Evolutionary conservation across 2,113 vertebrate genomes (phyloP).

Genomic region (Pelvicachromis taeniatus): DNA sequence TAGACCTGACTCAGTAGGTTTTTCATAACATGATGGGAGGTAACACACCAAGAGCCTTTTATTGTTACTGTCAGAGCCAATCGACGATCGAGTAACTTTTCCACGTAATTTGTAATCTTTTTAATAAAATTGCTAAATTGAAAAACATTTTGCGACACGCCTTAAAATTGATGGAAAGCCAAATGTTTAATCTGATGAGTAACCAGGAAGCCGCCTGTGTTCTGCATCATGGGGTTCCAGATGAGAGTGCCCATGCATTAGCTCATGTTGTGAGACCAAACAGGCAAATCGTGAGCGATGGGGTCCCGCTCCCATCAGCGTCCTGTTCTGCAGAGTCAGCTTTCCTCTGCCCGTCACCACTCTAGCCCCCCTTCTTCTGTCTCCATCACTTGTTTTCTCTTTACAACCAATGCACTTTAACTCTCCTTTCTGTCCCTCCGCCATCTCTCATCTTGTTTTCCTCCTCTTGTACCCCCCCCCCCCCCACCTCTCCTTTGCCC

Average conservation of each 20-base stretch:
- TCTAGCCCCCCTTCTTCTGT: background rate
- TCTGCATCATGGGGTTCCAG: background rate
- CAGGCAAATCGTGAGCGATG: background rate
- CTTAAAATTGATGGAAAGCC: background rate
- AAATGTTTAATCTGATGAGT: background rate
- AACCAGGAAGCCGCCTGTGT: background rate
- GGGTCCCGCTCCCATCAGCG: conserved; percentile 54
- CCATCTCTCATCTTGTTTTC: conserved; percentile 16
- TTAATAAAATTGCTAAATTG: background rate
- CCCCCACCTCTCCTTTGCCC: background rate
- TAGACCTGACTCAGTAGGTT: background rate
- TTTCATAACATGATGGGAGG: background rate
- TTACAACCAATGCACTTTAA: conserved; percentile 34
- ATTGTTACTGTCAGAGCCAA: background rate
- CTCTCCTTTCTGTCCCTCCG: conserved; percentile 10
- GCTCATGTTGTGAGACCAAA: conserved; percentile 4
- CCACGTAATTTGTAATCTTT: background rate
- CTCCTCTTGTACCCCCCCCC: background rate
- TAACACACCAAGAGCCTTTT: background rate
- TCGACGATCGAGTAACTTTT: background rate
- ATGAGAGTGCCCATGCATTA: background rate
- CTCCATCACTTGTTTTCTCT: conserved; percentile 24
- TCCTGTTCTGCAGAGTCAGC: conserved; percentile 63
- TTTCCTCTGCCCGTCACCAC: conserved; percentile 22
- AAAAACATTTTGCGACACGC: background rate